A percentile compares a stretch with the other conserved stretches of the same genome.
These are phyloP conservation scores for Rhyacophila evoluta DNA, from an alignment of 2,888 invertebrate genomes.

Conservation along the genomic window DNA sequence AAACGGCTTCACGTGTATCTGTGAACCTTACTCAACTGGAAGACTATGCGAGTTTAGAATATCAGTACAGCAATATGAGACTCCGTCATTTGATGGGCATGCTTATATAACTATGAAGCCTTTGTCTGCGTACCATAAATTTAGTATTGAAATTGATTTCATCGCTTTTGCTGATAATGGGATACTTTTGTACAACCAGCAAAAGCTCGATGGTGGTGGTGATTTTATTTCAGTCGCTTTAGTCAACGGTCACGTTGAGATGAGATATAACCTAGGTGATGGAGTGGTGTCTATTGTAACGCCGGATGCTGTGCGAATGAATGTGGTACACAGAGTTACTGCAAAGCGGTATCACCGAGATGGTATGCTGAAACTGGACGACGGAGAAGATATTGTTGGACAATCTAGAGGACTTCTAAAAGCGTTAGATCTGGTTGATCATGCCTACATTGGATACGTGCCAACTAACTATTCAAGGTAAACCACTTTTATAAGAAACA, in stretches of 20 bases:
- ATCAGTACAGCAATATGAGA: constrained; percentile 73
- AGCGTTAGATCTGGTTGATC: constrained; percentile 84
- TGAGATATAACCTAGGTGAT: constrained; percentile 88
- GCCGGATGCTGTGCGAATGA: constrained; percentile 79
- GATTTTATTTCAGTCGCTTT: constrained; percentile 89
- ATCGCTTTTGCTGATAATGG: constrained; percentile 86
- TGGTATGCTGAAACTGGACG: constrained; percentile 85
- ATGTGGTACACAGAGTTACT: constrained; percentile 81
- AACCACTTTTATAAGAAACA: too few relatives aligned
- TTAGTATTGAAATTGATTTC: constrained; percentile 89
- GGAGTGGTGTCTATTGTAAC: constrained; percentile 82
- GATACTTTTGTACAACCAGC: constrained; percentile 87
- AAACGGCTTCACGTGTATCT: constrained; percentile 77
- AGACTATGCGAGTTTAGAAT: constrained; percentile 78
- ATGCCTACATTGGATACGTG: constrained; percentile 84
- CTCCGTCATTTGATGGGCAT: constrained; percentile 86
- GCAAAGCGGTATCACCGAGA: constrained; percentile 87
- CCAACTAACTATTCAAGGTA: constrained; percentile 83
- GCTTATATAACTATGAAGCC: constrained; percentile 83
- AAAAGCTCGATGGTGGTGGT: constrained; percentile 84
- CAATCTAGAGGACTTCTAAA: constrained; percentile 84
- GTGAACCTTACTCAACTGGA: constrained; percentile 78
- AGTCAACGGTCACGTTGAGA: constrained; percentile 84
- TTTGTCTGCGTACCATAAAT: constrained; percentile 85
- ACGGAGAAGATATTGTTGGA: constrained; percentile 82